Evolutionary conservation across 2,113 vertebrate genomes (phyloP).

Genomic region (Nannospalax galili): DNA sequence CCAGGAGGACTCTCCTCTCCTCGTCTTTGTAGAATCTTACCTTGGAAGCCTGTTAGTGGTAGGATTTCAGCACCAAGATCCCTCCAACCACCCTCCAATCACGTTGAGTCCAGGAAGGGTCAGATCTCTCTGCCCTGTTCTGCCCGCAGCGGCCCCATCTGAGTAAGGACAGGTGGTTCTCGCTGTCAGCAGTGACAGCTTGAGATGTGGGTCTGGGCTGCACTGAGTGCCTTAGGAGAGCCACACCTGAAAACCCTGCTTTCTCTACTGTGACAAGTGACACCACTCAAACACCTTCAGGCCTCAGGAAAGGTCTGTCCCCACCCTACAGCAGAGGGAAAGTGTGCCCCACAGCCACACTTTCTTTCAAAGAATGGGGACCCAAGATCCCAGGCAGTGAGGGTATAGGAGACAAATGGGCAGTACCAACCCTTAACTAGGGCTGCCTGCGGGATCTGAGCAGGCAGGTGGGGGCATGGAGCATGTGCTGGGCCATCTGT

Average conservation of each 20-base stretch:
- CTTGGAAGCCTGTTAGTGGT: accelerated
- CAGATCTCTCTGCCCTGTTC: background rate
- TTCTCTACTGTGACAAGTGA: background rate
- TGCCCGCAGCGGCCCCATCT: accelerated
- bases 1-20: too few relatives aligned
- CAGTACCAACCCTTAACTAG: background rate
- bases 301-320: background rate
- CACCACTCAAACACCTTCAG: accelerated
- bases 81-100: accelerated
- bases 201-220: background rate
- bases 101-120: background rate
- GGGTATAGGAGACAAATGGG: accelerated
- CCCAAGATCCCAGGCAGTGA: background rate
- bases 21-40: background rate
- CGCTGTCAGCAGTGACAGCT: background rate
- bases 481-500: conserved; percentile 14
- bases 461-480: background rate
- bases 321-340: accelerated
- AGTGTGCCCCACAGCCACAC: accelerated
- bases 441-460: background rate
- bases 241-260: background rate
- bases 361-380: background rate
- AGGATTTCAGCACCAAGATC: background rate
- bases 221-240: background rate
- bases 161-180: background rate